Evolutionary conservation across 2,797 vertebrate species (phyloP).

Genomic region (Pangasius djambal): DNA sequence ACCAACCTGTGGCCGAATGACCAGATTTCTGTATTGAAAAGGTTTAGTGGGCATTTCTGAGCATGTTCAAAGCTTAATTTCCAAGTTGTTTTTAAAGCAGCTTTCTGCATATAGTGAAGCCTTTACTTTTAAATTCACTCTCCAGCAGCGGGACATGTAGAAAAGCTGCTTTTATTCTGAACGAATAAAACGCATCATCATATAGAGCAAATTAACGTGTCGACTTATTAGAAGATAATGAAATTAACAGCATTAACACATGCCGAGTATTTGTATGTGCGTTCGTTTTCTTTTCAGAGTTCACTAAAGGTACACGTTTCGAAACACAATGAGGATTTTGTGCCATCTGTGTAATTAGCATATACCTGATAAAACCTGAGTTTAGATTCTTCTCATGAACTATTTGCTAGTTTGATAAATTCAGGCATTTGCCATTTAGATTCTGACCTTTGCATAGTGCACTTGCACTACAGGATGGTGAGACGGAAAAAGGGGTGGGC

Average conservation of each 20-base stretch:
- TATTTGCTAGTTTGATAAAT: background rate
- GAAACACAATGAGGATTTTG: too few relatives aligned
- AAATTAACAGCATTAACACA: background rate
- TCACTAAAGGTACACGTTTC: background rate
- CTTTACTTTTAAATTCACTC: background rate
- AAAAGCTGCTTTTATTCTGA: background rate
- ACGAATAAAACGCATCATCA: background rate
- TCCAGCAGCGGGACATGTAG: background rate
- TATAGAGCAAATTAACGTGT: background rate
- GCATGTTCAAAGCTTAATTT: background rate
- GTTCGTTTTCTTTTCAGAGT: background rate
- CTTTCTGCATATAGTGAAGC: background rate
- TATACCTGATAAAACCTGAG: background rate
- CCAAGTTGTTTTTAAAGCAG: too few relatives aligned
- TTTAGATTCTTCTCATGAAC: background rate
- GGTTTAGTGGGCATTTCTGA: background rate
- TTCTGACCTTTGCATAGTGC: background rate
- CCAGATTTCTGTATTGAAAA: background rate
- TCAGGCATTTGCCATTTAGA: slow-evolving; percentile 1
- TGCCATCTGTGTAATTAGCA: background rate
- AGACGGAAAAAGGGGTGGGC: background rate
- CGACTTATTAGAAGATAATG: background rate
- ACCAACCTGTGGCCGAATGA: background rate
- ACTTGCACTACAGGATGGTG: background rate
- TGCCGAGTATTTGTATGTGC: background rate